Percentiles rank a stretch among this genome's conserved stretches.
Conservation (phyloP, 2,797 vertebrate genomes). For the Sarcophilus harrisii region DNA sequence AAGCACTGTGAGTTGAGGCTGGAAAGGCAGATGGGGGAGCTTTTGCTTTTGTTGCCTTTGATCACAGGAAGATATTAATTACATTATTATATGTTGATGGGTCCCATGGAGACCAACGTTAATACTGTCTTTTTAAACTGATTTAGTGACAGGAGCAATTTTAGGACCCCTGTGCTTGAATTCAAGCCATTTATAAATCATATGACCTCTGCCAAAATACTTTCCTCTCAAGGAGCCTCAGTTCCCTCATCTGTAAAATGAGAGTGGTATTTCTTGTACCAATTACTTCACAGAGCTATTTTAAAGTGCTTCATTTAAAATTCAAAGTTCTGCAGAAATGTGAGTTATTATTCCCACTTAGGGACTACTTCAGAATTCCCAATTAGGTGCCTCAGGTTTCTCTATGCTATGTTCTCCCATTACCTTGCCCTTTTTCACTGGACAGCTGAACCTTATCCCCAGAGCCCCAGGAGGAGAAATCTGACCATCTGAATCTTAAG, state of each 20-base stretch:
- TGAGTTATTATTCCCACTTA: not conserved
- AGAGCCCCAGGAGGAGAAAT: not conserved
- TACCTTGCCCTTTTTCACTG: not conserved
- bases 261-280: not conserved
- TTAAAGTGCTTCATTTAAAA: not conserved
- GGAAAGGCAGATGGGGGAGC: not conserved
- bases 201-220: not conserved
- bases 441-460: not conserved
- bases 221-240: not conserved
- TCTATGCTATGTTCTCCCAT: not conserved
- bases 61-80: not conserved
- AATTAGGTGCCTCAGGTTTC: not conserved
- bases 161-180: not conserved
- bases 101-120: not conserved
- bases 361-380: not conserved
- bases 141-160: not conserved
- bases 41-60: not conserved
- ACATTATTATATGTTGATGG: not conserved
- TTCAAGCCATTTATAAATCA: not conserved
- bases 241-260: not conserved
- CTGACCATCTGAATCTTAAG: not conserved
- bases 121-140: not conserved
- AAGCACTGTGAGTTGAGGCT: not conserved
- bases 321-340: not conserved
- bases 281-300: not conserved